Evolutionary conservation across 1,140 invertebrate genomes (phyloP), one percentile per base, ranked within the genome.

Genomic region (Apis laboriosa): DNA sequence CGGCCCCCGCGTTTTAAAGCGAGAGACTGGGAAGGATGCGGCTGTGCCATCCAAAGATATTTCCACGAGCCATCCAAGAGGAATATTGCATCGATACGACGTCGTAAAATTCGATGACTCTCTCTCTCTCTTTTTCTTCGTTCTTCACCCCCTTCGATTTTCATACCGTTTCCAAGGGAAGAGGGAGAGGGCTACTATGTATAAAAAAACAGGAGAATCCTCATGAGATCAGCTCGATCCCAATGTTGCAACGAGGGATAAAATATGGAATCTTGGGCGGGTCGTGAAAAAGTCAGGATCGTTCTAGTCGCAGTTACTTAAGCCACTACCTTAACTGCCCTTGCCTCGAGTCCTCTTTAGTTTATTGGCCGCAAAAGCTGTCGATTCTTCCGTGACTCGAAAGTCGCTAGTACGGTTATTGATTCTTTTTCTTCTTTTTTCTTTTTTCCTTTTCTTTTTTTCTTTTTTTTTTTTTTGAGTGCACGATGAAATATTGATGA

Each of bases 331-430:
- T 79, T 63, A 49, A 56, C 84, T 83, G 58, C 72, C 76, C 58
- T 67, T 77, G 49, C 61, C 64, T 86, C 73, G 74, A 83, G 51
- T 63, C 72, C 72, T 84, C 80, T 87, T 86, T 80, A 80, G 76
- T 84, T 87, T 86, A 87, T 87, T 84, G 66, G 56, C 84, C 64
- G 64, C 73, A 53, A 77, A 84, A 84, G 72, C 76, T 80, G 86
- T 86, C 86, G 84, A 84, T 84, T 87, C 81, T 75, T 78, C 58
- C 53, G 51, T 24, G 64, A n/a, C 61, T 51, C 34, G 64, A 70
- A 60, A 83, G 74, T 79, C 79, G 43, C 68, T 61, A 4, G 34
- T 34, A 4, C 34, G 17, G 51, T 43, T 80, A 86, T 86, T 64
- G 86, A 87, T 87, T 34, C 17, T 21, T 15, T 15, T 58, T 21